phyloP scores from a whole-genome alignment of 1,140 invertebrate species.

The Zaprionus lachaisei region DNA sequence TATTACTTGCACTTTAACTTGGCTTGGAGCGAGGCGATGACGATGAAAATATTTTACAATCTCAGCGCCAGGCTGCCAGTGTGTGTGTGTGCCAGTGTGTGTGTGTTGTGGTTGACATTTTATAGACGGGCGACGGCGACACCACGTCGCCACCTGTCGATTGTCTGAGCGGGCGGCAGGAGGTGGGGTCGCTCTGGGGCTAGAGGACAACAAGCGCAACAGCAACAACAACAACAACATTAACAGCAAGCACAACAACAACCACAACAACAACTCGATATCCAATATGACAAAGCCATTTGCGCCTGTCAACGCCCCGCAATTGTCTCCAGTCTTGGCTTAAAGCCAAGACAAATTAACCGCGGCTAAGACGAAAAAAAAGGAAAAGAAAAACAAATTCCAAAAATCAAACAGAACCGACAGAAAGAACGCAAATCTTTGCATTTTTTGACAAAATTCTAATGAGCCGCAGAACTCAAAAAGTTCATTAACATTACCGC shows the following conservation, averaged over 20 bases:
- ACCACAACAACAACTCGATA: slow-evolving; percentile 10
- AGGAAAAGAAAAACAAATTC: slow-evolving; percentile 28
- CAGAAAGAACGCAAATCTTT: slow-evolving; percentile 34
- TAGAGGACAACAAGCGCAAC: slow-evolving; percentile 13
- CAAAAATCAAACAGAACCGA: slow-evolving; percentile 17
- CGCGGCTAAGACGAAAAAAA: slow-evolving; percentile 31
- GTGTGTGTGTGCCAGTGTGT: slow-evolving; percentile 25
- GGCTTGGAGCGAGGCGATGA: slow-evolving; percentile 67
- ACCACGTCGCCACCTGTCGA: slow-evolving; percentile 74
- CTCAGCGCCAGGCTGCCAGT: slow-evolving; percentile 38
- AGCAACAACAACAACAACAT: slow-evolving; percentile 7
- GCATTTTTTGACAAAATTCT: slow-evolving; percentile 56
- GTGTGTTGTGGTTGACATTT: slow-evolving; percentile 69
- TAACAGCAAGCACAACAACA: slow-evolving; percentile 7
- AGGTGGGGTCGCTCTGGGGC: slow-evolving; percentile 1
- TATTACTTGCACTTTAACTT: slow-evolving; percentile 83
- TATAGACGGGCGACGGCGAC: slow-evolving; percentile 67
- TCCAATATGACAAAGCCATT: slow-evolving; percentile 65
- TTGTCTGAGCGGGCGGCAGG: slow-evolving; percentile 5
- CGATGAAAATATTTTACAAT: slow-evolving; percentile 69
- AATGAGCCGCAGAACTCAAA: slow-evolving; percentile 29
- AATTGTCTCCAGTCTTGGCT: slow-evolving; percentile 52
- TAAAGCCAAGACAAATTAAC: slow-evolving; percentile 69
- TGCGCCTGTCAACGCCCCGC: slow-evolving; percentile 78
- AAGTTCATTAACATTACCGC: slow-evolving; percentile 50